phyloP scores from a whole-genome alignment of 2,888 invertebrate species.

The Drosophila aldrichi region DNA sequence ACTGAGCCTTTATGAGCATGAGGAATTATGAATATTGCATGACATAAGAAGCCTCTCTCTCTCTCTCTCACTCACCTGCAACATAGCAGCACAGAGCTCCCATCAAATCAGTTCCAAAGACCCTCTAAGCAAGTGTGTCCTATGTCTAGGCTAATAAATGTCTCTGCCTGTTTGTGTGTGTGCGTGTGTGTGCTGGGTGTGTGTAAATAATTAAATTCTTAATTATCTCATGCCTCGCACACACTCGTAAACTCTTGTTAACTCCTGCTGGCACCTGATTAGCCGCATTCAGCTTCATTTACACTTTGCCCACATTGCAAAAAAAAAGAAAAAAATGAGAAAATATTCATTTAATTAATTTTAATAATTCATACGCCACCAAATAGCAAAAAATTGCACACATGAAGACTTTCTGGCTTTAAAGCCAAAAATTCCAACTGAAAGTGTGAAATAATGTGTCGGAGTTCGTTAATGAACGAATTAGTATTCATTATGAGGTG shows the following conservation, averaged over 20 bases:
- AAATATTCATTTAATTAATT: conserved; percentile 79
- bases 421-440: conserved; percentile 33
- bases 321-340: conserved; percentile 7
- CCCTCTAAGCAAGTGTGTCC: conserved; percentile 29
- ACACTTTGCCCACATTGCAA: conserved; percentile 25
- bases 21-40: conserved; percentile 77
- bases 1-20: conserved; percentile 34
- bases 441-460: conserved; percentile 60
- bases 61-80: not conserved
- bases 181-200: conserved; percentile 40
- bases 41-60: not conserved
- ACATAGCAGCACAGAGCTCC: conserved; percentile 8
- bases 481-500: conserved; percentile 81
- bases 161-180: conserved; percentile 30
- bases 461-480: conserved; percentile 71
- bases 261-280: conserved; percentile 49
- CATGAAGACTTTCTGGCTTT: conserved; percentile 29
- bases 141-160: conserved; percentile 69
- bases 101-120: conserved; percentile 55
- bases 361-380: conserved; percentile 81
- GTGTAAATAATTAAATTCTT: conserved; percentile 81
- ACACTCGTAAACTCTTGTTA: conserved; percentile 50
- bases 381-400: conserved; percentile 27
- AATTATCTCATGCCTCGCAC: conserved; percentile 70
- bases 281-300: conserved; percentile 68